phyloP scores from a whole-genome alignment of 2,113 vertebrate genomes.

The Rhynchomys soricoides region DNA sequence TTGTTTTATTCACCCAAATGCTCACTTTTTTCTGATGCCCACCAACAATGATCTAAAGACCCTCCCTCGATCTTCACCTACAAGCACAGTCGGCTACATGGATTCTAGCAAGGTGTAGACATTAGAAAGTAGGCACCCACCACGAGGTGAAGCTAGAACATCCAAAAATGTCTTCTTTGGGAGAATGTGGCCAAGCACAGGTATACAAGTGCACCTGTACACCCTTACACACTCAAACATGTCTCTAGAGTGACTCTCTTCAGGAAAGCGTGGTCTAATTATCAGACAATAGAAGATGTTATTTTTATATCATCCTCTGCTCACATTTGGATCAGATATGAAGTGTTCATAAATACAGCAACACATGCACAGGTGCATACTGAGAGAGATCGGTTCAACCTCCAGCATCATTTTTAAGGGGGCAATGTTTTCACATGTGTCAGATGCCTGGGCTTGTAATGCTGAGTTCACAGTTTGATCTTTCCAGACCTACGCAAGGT shows the following conservation, averaged over 20 bases:
- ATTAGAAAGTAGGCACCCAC: background rate
- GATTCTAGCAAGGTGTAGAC: background rate
- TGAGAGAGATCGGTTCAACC: background rate
- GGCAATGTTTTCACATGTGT: background rate
- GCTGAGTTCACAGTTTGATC: too few relatives aligned
- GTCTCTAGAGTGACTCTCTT: background rate
- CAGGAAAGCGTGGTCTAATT: background rate
- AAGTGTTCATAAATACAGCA: background rate
- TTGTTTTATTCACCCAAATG: background rate
- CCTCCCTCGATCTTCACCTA: background rate
- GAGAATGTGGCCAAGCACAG: background rate
- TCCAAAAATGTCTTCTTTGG: background rate
- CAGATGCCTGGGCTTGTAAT: background rate
- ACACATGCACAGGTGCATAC: rapidly evolving
- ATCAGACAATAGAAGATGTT: background rate
- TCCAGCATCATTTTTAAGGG: background rate
- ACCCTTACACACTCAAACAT: too few relatives aligned
- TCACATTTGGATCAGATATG: background rate
- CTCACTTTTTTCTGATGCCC: background rate
- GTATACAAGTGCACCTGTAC: too few relatives aligned
- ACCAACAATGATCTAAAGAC: background rate
- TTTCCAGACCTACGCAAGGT: too few relatives aligned
- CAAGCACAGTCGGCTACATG: background rate
- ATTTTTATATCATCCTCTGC: background rate
- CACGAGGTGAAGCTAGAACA: background rate